Percentiles rank a stretch among this genome's conserved stretches.
Evolutionary conservation across 2,113 vertebrate genomes (phyloP).

Genomic region (Cinclus mexicanus): DNA sequence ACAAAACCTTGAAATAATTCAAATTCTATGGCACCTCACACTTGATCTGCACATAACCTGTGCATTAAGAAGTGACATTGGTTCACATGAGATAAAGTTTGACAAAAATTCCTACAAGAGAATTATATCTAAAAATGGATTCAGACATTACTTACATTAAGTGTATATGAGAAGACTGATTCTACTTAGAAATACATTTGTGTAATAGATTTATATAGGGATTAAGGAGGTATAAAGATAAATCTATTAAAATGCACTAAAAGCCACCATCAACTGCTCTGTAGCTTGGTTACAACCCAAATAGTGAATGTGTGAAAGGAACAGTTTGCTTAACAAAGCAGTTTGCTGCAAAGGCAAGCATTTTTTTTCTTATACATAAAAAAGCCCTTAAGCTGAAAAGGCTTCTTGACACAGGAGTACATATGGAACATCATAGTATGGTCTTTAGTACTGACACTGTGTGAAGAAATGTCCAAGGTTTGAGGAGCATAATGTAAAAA

Average conservation of each 20-base stretch:
- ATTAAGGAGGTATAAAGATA: background rate
- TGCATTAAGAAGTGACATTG: background rate
- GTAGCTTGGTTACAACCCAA: background rate
- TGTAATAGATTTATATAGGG: background rate
- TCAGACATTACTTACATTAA: background rate
- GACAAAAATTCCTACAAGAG: background rate
- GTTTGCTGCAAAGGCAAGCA: background rate
- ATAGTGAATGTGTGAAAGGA: background rate
- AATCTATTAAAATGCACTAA: background rate
- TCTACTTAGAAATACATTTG: background rate
- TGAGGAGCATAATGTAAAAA: background rate
- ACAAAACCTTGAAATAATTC: background rate
- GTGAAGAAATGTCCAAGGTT: background rate
- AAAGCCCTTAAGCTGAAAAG: background rate
- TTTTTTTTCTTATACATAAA: background rate
- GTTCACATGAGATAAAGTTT: background rate
- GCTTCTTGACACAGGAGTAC: background rate
- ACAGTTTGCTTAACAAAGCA: background rate
- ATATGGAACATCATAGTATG: fast-evolving
- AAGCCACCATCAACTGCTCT: background rate
- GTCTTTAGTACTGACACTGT: background rate
- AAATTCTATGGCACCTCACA: background rate
- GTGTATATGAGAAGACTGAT: background rate
- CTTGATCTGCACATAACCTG: background rate
- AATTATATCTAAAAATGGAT: background rate